Base-by-base conservation (phyloP, 2,888 invertebrate genomes). In the Himalopsyche tibetana region DNA sequence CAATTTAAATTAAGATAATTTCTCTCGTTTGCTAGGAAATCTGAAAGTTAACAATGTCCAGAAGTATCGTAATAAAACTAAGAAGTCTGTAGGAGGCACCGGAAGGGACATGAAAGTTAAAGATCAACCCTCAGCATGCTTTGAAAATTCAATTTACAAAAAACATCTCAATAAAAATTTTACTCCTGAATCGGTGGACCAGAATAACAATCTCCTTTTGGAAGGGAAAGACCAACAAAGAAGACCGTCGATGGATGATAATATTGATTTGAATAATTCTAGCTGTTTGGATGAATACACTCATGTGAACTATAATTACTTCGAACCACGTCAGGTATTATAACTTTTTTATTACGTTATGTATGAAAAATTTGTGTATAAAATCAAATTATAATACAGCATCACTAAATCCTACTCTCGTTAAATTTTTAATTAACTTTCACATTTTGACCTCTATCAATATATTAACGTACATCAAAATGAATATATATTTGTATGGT, bases 321-420 rank as follows among this genome's bases (percentile, higher is more conserved):
- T 92, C 90, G 91, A 93, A 89, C 91, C 92, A 11, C 89, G 91
- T 90, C 92, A 93, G 90, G 93, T 93, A 92, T 92, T 92, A 92
- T 82, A 79, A 79, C 55, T 28, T 81, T 51, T 17, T 84, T 63
- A 55, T 40, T 42, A 12, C 45, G 5, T 55, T 19, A 15, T 74
- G 15, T 45, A 12, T 81, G 45, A 45, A 45, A 4, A n/a, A 17
- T 51, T 12, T 51, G 2, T 51, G 51, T 45, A 9, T 45, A 45
- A 45, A 45, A 2, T 11, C 6, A 45, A 9, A 9, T 45, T 45
- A 2, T 40, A 40, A 6, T 40, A 6, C 3, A 6, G 40, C 45
- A 8, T 45, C 8, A 11, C 45, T 11, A 45, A 45, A 45, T 45
- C 2, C 45, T 9, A 9, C 9, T 11, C 45, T 45, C 11, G 11